These are phyloP conservation scores for Drosophila seclusa DNA, from an alignment of 2,888 invertebrate species.

Conservation along the genomic window DNA sequence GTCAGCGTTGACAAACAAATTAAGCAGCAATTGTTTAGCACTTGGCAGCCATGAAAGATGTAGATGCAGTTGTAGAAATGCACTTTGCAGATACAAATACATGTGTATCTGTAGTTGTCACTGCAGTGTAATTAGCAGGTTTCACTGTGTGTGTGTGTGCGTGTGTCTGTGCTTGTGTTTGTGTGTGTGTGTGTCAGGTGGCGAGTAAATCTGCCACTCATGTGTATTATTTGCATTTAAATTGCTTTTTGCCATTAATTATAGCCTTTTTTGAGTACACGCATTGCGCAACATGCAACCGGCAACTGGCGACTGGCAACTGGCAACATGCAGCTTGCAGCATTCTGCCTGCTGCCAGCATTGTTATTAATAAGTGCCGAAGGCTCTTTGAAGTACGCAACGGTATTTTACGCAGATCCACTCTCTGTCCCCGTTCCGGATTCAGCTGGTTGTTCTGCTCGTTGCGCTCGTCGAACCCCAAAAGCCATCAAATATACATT, in stretches of 20 bases:
- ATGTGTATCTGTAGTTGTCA: conserved; percentile 24
- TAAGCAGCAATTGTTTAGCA: conserved; percentile 58
- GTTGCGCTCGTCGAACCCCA: conserved; percentile 34
- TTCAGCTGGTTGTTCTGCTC: background rate
- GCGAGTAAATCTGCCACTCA: conserved; percentile 34
- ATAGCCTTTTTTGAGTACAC: conserved; percentile 45
- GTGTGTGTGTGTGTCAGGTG: conserved; percentile 5
- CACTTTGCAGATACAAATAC: background rate
- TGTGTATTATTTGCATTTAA: conserved; percentile 55
- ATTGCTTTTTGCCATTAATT: conserved; percentile 46
- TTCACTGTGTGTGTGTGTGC: background rate
- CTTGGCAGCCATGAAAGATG: conserved; percentile 32
- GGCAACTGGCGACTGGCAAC: background rate
- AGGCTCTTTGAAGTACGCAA: conserved; percentile 49
- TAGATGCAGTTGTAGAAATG: background rate
- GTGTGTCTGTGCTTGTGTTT: background rate
- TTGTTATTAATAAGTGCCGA: conserved; percentile 47
- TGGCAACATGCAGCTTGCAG: conserved; percentile 14
- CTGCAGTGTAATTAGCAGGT: conserved; percentile 42
- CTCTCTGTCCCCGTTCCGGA: background rate
- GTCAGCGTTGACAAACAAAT: conserved; percentile 63
- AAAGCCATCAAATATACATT: conserved; percentile 55
- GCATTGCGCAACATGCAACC: conserved; percentile 19
- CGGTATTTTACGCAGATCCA: conserved; percentile 18
- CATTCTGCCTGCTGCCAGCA: conserved; percentile 13